Conservation (phyloP, 2,797 vertebrate genomes). For the Sebastes glaucus region DNA sequence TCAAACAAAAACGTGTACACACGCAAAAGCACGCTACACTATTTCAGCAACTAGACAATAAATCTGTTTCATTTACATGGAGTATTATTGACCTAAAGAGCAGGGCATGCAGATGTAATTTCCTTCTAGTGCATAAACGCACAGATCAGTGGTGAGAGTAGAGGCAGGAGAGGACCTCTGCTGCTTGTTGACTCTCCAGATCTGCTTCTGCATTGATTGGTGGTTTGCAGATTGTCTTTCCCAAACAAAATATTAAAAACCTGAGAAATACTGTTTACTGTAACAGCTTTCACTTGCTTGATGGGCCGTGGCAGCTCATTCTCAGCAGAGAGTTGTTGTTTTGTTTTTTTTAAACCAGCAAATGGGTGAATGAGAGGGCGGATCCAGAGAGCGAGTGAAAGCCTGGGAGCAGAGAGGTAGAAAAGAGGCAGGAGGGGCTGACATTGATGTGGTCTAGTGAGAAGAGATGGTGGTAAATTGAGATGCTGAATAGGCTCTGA, state of each 20-base stretch:
- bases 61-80: slow-evolving; percentile 15
- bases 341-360: slow-evolving; percentile 14
- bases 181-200: slow-evolving; percentile 48
- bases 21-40: not conserved
- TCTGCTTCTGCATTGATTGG: slow-evolving; percentile 48
- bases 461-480: slow-evolving; percentile 63
- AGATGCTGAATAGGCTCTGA: slow-evolving; percentile 65
- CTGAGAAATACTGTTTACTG: slow-evolving; percentile 10
- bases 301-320: slow-evolving; percentile 12
- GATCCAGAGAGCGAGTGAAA: slow-evolving; percentile 20
- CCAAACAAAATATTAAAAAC: slow-evolving; percentile 21
- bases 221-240: slow-evolving; percentile 15
- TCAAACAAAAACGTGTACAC: not conserved
- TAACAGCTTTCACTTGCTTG: not conserved
- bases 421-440: slow-evolving; percentile 12
- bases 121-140: slow-evolving; percentile 6
- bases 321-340: not conserved
- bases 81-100: slow-evolving; percentile 17
- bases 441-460: slow-evolving; percentile 51
- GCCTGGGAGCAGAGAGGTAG: slow-evolving; percentile 6
- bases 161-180: slow-evolving; percentile 1
- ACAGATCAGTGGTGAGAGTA: slow-evolving; percentile 1
- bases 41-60: slow-evolving; percentile 12
- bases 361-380: slow-evolving; percentile 23
- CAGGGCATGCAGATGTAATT: slow-evolving; percentile 39